Evolutionary conservation across 2,797 vertebrate species (phyloP).

Genomic region (Semaprochilodus insignis): DNA sequence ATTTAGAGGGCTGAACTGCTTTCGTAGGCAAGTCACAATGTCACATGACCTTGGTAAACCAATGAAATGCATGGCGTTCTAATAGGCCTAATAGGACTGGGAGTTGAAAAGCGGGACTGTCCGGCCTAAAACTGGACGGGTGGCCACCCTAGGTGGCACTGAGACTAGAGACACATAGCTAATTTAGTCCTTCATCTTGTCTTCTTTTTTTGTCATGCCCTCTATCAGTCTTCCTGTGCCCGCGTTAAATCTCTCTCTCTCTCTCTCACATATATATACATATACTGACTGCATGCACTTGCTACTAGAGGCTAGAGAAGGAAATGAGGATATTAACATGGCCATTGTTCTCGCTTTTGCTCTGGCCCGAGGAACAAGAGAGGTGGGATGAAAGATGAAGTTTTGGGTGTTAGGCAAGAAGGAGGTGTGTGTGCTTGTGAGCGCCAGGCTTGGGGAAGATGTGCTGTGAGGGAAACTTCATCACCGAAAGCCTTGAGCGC

Average conservation of each 20-base stretch:
- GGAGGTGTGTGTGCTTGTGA: slow-evolving; percentile 13
- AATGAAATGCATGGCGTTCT: no score
- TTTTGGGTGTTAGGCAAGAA: slow-evolving; percentile 29
- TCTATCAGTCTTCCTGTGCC: not conserved
- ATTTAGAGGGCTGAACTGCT: no score
- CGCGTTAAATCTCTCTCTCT: not conserved
- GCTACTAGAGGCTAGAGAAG: slow-evolving; percentile 27
- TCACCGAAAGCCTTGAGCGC: slow-evolving; percentile 48
- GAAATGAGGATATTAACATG: slow-evolving; percentile 35
- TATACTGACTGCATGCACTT: not conserved
- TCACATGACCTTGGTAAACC: no score
- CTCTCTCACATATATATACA: slow-evolving; percentile 1
- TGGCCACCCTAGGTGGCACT: not conserved
- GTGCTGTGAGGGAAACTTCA: slow-evolving; percentile 56
- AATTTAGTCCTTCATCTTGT: slow-evolving; percentile 42
- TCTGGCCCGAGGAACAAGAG: not conserved
- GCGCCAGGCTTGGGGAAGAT: slow-evolving; percentile 47
- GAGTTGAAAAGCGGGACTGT: no score
- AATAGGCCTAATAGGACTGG: no score
- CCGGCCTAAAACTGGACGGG: no score
- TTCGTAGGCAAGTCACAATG: no score
- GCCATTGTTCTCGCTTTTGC: slow-evolving; percentile 8
- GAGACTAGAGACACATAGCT: slow-evolving; percentile 8
- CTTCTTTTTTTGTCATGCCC: slow-evolving; percentile 11
- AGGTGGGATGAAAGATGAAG: slow-evolving; percentile 17